Evolutionary conservation across 2,888 invertebrate species (phyloP).

Genomic region (Erebia aethiops): DNA sequence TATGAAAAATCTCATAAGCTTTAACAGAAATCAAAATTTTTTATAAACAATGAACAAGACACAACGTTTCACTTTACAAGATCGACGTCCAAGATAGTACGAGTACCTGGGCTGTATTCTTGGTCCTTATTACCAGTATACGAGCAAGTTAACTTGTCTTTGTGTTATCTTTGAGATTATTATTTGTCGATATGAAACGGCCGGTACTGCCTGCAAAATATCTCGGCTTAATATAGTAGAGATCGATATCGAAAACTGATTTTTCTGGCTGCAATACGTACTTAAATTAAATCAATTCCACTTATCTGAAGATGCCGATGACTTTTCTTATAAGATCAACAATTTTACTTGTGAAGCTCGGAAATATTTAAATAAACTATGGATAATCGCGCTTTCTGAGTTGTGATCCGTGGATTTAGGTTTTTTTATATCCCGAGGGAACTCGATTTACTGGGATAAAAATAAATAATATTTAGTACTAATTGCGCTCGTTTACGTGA

Average conservation of each 20-base stretch:
- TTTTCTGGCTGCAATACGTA: constrained; percentile 25
- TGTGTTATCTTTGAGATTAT: constrained; percentile 75
- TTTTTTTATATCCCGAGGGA: too few species aligned
- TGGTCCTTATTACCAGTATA: constrained; percentile 69
- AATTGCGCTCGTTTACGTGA: too few species aligned
- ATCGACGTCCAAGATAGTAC: constrained; percentile 71
- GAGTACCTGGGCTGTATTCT: constrained; percentile 69
- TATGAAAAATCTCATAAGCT: neutral
- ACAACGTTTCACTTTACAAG: constrained; percentile 79
- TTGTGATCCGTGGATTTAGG: too few species aligned
- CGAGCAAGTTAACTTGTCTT: constrained; percentile 78
- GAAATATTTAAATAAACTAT: neutral
- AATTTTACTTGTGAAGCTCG: neutral
- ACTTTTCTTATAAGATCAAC: neutral
- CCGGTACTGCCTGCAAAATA: constrained; percentile 45
- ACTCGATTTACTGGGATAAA: too few species aligned
- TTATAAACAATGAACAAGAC: constrained; percentile 64
- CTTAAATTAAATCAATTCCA: constrained; percentile 6
- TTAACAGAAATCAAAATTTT: constrained; percentile 38
- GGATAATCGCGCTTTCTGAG: too few species aligned
- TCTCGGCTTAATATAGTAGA: constrained; percentile 35
- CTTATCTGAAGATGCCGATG: neutral
- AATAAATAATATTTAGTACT: too few species aligned
- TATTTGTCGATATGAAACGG: constrained; percentile 67
- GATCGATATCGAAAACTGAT: constrained; percentile 32